Evolutionary conservation across 53 echinoderm and acorn worm genomes (phyloP).

Genomic region (Henricia sp.): DNA sequence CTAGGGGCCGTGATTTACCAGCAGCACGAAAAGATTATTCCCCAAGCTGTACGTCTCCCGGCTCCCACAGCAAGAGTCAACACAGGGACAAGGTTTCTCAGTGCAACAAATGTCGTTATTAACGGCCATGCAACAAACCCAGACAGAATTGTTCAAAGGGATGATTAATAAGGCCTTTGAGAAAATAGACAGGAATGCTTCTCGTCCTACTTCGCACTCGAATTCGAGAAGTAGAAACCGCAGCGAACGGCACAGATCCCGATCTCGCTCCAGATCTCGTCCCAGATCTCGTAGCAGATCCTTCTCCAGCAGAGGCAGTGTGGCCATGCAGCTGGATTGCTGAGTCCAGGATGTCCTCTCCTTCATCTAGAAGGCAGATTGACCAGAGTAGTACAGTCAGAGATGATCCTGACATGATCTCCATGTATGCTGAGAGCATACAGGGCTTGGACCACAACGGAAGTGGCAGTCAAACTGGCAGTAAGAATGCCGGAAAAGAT

Average conservation of each 20-base stretch:
- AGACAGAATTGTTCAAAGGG: slow-evolving; percentile 12
- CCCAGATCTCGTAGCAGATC: neutral
- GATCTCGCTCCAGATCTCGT: slow-evolving; percentile 12
- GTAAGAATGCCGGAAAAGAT: neutral
- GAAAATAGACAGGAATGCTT: neutral
- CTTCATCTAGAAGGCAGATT: neutral
- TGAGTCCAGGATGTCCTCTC: neutral
- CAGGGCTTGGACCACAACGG: neutral
- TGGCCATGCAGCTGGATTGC: neutral
- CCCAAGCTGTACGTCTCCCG: neutral
- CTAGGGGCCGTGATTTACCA: slow-evolving; percentile 34
- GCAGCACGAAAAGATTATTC: neutral
- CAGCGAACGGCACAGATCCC: neutral
- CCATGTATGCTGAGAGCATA: slow-evolving; percentile 24
- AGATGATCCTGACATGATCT: slow-evolving; percentile 3
- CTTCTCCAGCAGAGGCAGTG: slow-evolving; percentile 5
- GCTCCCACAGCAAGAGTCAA: neutral
- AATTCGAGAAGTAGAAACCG: neutral
- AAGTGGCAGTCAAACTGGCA: neutral
- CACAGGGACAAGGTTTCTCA: neutral
- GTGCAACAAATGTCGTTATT: neutral
- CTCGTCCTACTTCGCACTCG: neutral
- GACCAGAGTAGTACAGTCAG: neutral
- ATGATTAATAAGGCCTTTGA: slow-evolving; percentile 26
- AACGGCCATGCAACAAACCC: slow-evolving; percentile 3